Conservation (phyloP, 2,888 invertebrate species). For the Melipona bicolor region DNA sequence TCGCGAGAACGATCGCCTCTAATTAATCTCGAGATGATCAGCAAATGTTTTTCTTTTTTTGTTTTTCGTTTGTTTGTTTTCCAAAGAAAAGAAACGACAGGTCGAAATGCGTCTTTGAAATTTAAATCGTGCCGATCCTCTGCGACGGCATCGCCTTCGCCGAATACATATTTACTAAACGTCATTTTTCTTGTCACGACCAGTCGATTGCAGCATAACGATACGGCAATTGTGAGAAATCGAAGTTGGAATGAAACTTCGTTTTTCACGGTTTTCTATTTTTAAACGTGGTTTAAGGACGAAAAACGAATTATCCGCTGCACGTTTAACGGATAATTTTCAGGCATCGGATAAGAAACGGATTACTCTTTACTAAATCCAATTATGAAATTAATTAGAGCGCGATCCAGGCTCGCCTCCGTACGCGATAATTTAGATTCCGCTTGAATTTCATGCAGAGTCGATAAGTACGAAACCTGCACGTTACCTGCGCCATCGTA, state of each 20-base stretch:
- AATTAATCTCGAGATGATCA: conserved; percentile 26
- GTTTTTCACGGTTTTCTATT: conserved; percentile 17
- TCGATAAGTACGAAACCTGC: conserved; percentile 33
- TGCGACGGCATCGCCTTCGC: not conserved
- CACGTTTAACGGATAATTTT: conserved; percentile 27
- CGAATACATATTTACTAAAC: not conserved
- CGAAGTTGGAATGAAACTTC: not conserved
- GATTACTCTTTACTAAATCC: conserved; percentile 49
- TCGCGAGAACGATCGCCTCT: conserved; percentile 34
- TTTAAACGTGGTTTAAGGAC: not conserved
- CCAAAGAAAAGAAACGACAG: not conserved
- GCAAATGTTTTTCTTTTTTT: not conserved
- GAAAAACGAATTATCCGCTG: conserved; percentile 36
- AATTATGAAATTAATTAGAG: conserved; percentile 57
- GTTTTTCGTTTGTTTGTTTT: too few species aligned
- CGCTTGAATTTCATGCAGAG: conserved; percentile 47
- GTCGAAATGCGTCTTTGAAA: not conserved
- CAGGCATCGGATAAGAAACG: conserved; percentile 36
- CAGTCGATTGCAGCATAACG: not conserved
- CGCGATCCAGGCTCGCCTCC: conserved; percentile 34
- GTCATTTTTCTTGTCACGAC: too few species aligned
- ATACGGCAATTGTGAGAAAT: conserved; percentile 11
- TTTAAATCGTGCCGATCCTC: not conserved
- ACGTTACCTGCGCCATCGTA: conserved; percentile 18
- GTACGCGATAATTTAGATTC: conserved; percentile 49